Evolutionary conservation across 1,140 invertebrate species (phyloP), one percentile per base, ranked within the genome.

Genomic region (Bombus balteatus): DNA sequence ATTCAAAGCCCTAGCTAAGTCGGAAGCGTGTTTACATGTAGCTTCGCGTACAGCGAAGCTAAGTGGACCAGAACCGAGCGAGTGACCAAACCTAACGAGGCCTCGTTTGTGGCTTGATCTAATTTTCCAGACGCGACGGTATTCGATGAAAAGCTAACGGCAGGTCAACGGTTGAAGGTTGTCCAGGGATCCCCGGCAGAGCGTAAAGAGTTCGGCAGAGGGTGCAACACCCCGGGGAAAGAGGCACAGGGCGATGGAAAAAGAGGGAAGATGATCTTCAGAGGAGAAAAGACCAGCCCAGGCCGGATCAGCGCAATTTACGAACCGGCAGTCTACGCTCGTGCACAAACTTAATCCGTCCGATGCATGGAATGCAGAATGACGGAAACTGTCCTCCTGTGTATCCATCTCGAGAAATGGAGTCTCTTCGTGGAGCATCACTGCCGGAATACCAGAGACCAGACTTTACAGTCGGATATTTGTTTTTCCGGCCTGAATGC

Each of bases 341-440:
- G 84, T 89, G 88, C 85, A 83, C 88, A 84, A 89, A 89, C 88
- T 89, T 89, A 89, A 89, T 89, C 88, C 88, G 80, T 75, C 86
- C 77, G 88, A 89, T 89, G 88, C 75, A 81, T 77, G 76, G 80
- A 88, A 89, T 89, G 80, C 85, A 73, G 74, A 89, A 89, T 87
- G 88, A 89, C 72, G 80, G 53, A 41, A 57, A 66, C 76, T 70
- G 77, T 81, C 65, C 74, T 47, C 47, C 59, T 57, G 76, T 79
- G 88, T 83, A 88, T 81, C 75, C 84, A 89, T 81, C 84, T 68
- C 47, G 84, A 81, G 75, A 75, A 89, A 87, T 81, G 71, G 71
- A 68, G 79, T 81, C 83, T 80, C 72, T 62, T 59, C 53, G 76
- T 37, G 34, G 37, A 59, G 39, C 39, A 57, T 66, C 47, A n/a